These are phyloP conservation scores for Limnodromus scolopaceus DNA, from an alignment of 2,797 vertebrate species.

Conservation along the genomic window DNA sequence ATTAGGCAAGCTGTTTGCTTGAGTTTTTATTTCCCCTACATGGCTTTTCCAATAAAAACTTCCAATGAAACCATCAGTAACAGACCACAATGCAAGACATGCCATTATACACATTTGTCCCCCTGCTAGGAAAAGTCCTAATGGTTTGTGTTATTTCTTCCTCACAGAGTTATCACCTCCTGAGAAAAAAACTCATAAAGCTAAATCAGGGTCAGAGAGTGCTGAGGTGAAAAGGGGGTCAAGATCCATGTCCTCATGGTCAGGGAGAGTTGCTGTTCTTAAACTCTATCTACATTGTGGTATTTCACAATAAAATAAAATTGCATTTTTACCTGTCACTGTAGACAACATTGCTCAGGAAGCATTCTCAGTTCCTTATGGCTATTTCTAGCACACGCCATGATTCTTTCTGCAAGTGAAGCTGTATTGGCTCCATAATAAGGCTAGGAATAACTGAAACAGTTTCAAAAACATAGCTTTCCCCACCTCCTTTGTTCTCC, in stretches of 20 bases:
- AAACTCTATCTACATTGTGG: background rate
- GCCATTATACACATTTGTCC: background rate
- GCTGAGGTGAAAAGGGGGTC: background rate
- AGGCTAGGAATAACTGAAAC: background rate
- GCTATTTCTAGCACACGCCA: background rate
- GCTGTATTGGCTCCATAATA: background rate
- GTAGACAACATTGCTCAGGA: background rate
- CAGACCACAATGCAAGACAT: background rate
- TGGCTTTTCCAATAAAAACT: constrained; percentile 22
- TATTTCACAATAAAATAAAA: background rate
- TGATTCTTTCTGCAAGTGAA: background rate
- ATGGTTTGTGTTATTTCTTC: background rate
- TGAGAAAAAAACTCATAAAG: background rate
- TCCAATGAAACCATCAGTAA: constrained; percentile 12
- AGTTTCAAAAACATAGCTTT: background rate
- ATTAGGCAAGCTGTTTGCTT: background rate
- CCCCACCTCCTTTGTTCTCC: accelerated
- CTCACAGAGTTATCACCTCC: background rate
- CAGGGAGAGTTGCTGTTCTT: background rate
- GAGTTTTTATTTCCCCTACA: background rate
- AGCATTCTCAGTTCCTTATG: background rate
- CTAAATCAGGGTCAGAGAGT: background rate
- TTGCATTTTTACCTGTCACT: background rate
- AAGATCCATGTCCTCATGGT: background rate
- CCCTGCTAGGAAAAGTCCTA: background rate